Conservation (phyloP, 2,797 vertebrate genomes). For the Choloepus didactylus region DNA sequence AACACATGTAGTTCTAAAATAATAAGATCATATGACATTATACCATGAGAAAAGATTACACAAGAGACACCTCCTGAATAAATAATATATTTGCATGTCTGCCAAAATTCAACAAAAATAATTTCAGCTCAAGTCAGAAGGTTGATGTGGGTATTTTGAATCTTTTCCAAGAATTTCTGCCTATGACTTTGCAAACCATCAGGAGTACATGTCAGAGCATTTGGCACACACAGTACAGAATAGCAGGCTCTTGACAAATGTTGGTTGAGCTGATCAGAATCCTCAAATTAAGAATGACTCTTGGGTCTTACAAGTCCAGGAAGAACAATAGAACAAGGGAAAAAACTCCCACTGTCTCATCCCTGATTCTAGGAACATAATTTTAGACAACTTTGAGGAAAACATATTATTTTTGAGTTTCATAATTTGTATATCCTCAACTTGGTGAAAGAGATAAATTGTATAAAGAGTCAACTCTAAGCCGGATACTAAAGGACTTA, state of each 20-base stretch:
- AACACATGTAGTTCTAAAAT: background rate
- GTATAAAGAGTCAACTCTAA: background rate
- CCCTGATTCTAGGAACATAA: background rate
- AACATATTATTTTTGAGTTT: background rate
- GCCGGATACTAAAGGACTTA: background rate
- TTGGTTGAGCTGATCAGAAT: background rate
- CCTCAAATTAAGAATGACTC: background rate
- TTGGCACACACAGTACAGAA: background rate
- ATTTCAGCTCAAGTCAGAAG: background rate
- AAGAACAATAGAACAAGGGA: background rate
- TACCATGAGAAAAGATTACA: slow-evolving; percentile 42
- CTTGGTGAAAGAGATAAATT: background rate
- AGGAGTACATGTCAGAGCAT: too few relatives aligned
- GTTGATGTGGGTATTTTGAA: background rate
- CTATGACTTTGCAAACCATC: background rate
- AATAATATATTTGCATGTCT: background rate
- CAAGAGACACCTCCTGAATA: background rate
- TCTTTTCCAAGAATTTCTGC: background rate
- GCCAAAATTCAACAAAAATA: slow-evolving; percentile 23
- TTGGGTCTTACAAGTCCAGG: background rate
- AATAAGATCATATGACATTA: background rate
- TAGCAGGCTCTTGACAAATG: background rate
- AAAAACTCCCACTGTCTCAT: background rate
- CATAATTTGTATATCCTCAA: background rate
- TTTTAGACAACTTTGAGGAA: background rate